Evolutionary conservation across 1,140 invertebrate species (phyloP), one percentile per base, ranked within the genome.

Genomic region (Mizuhopecten yessoensis): DNA sequence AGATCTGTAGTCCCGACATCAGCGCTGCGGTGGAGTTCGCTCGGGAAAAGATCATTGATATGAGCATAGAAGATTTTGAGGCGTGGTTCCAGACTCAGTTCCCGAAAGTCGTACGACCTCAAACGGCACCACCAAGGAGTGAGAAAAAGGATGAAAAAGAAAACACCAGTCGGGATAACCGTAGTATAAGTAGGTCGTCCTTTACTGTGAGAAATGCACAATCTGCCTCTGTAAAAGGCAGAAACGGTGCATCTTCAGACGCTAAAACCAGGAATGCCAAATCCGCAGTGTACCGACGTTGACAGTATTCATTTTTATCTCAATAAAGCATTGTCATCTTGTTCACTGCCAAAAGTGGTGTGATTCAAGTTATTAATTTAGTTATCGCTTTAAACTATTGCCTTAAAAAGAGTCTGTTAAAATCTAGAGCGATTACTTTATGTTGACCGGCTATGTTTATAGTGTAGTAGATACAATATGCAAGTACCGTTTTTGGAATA

Each of bases 21-120:
- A 94, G 94, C 57, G 95, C 96, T 10, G 96, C 96, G 11, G 94
- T 96, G 33, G 96, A 97, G 92, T 97, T 96, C 92, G 96, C 96
- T 91, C 93, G 96, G 15, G 95, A 95, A 87, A 95, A 94, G 90
- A 96, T 97, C 33, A 94, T 96, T 0, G 95, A 96, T 57, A 96
- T 97, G 94, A 93, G 95, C 5, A 91, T 96, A 13, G 96, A 96
- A 39, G 96, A 96, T 39, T 97, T 95, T 91, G 96, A 96, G 90
- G 94, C 94, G 29, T 96, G 96, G 96, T 96, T 97, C 92, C 90
- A 92, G 33, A 93, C 94, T 34, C 93, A 94, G 15, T 96, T 96
- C 90, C 96, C 96, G 10, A 92, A 90, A 42, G 91, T 96, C 5
- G 87, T 87, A 11, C 93, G 96, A 49, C 96, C 95, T 15, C 94